Evolutionary conservation across 92 coral and sea anemone genomes (phyloP).

Genomic region (Epizoanthus ramosus): DNA sequence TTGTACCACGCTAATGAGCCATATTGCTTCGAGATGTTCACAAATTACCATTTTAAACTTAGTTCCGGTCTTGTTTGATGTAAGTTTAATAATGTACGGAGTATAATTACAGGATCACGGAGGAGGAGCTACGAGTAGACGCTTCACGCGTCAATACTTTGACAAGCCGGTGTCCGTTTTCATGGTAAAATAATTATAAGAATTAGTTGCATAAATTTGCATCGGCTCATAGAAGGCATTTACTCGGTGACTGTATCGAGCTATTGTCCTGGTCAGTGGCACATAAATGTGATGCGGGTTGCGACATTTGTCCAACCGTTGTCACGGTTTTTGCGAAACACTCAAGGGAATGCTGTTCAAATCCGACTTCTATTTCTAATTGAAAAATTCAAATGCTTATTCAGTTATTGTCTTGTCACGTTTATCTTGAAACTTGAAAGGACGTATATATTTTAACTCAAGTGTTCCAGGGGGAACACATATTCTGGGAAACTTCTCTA

Average conservation of each 20-base stretch:
- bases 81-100: not conserved
- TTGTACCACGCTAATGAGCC: not conserved
- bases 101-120: not conserved
- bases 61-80: not conserved
- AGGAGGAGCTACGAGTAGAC: not conserved
- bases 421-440: no score
- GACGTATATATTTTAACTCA: no score
- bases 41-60: not conserved
- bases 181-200: not conserved
- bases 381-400: no score
- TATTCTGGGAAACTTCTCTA: no score
- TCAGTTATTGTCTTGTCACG: no score
- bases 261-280: not conserved
- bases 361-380: no score
- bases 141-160: not conserved
- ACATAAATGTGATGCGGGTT: not conserved
- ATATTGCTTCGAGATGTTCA: not conserved
- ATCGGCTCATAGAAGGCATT: not conserved
- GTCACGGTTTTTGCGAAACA: no score
- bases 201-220: not conserved
- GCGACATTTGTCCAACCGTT: no score
- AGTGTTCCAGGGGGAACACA: no score
- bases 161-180: not conserved
- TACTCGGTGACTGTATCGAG: not conserved
- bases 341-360: no score